These are phyloP conservation scores for Formica exsecta DNA, from an alignment of 1,140 invertebrate species.

Conservation along the genomic window DNA sequence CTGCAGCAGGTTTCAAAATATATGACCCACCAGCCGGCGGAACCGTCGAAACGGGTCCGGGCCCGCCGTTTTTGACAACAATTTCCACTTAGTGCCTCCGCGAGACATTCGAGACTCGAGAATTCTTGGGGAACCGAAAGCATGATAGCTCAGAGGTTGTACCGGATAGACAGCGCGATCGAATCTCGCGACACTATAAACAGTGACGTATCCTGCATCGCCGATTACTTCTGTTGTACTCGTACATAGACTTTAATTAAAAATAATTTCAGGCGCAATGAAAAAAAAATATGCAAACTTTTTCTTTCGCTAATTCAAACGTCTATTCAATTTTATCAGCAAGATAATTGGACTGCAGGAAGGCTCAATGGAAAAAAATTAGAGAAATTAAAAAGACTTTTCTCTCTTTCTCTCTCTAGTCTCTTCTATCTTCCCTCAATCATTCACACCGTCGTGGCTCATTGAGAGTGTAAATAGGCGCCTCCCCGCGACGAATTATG, in stretches of 20 bases:
- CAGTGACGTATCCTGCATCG: neutral
- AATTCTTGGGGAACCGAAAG: conserved; percentile 40
- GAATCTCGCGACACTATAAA: conserved; percentile 60
- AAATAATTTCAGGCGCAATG: neutral
- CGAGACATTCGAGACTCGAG: conserved; percentile 79
- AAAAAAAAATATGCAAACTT: neutral
- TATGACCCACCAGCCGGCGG: conserved; percentile 68
- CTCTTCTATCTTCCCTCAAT: conserved; percentile 23
- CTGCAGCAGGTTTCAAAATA: conserved; percentile 71
- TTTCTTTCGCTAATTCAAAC: neutral
- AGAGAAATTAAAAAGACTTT: neutral
- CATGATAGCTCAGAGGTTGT: conserved; percentile 53
- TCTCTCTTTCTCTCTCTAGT: neutral
- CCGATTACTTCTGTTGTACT: neutral
- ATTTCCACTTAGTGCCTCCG: conserved; percentile 86
- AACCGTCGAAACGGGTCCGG: conserved; percentile 65
- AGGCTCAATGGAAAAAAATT: neutral
- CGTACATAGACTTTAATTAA: neutral
- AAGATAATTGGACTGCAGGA: neutral
- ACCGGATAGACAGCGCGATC: conserved; percentile 58
- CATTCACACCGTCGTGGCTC: conserved; percentile 71
- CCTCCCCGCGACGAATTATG: conserved; percentile 75
- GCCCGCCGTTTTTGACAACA: conserved; percentile 85
- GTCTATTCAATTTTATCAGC: neutral
- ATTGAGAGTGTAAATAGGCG: conserved; percentile 77